These are phyloP conservation scores for Lycia hirtaria DNA, from an alignment of 2,888 invertebrate genomes.

Conservation along the genomic window DNA sequence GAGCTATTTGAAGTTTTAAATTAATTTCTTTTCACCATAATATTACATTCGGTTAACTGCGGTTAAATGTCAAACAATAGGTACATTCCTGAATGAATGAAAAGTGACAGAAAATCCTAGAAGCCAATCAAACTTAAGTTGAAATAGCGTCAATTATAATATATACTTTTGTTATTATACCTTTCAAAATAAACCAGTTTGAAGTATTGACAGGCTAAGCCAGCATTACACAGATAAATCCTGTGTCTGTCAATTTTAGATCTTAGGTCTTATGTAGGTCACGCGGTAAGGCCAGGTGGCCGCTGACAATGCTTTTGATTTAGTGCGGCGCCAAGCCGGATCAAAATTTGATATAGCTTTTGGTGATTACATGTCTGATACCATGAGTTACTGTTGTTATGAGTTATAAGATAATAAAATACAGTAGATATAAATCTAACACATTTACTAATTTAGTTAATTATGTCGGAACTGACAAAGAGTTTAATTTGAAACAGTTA, in stretches of 20 bases:
- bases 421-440: not conserved
- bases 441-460: not conserved
- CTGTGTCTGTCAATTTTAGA: constrained; percentile 12
- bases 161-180: too few relatives aligned
- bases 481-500: too few relatives aligned
- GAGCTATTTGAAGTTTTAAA: too few relatives aligned
- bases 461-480: not conserved
- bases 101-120: too few relatives aligned
- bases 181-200: not conserved
- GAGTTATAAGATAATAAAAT: not conserved
- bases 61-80: too few relatives aligned
- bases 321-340: constrained; percentile 34
- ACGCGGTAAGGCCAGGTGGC: constrained; percentile 33
- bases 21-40: too few relatives aligned
- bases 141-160: too few relatives aligned
- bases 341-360: constrained; percentile 8
- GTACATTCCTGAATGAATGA: too few relatives aligned
- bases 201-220: not conserved
- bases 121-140: too few relatives aligned
- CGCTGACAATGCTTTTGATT: constrained; percentile 33
- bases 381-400: constrained; percentile 9
- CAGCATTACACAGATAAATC: constrained; percentile 1
- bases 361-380: constrained; percentile 21
- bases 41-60: too few relatives aligned
- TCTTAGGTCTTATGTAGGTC: constrained; percentile 28